A percentile compares a stretch with the other conserved stretches of the same genome.
phyloP scores from a whole-genome alignment of 2,888 invertebrate genomes.

The Dioctria linearis region DNA sequence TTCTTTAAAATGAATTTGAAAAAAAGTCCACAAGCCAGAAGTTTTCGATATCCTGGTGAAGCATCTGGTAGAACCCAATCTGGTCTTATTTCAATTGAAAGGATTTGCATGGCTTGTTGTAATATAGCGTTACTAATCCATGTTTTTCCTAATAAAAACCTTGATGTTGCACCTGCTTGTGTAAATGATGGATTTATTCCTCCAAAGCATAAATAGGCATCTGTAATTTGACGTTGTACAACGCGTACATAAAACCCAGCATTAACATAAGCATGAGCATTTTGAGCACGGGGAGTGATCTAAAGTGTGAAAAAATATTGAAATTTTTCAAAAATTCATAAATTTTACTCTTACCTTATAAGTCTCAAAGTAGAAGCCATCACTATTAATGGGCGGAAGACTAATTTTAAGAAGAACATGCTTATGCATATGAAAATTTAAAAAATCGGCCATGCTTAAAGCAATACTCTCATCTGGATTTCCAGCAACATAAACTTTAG shows the following conservation, averaged over 20 bases:
- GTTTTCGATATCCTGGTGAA: constrained; percentile 77
- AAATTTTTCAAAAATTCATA: background rate
- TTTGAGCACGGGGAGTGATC: constrained; percentile 77
- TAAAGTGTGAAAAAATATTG: background rate
- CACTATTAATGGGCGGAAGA: constrained; percentile 68
- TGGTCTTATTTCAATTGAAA: constrained; percentile 77
- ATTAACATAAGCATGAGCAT: constrained; percentile 81
- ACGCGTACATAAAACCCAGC: constrained; percentile 77
- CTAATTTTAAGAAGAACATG: constrained; percentile 76
- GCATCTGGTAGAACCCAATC: constrained; percentile 77
- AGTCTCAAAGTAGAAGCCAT: constrained; percentile 72
- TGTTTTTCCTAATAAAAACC: constrained; percentile 70
- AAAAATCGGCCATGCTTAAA: constrained; percentile 70
- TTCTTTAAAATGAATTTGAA: constrained; percentile 78
- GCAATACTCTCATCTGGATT: background rate
- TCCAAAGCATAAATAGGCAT: constrained; percentile 75
- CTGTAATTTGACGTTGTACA: constrained; percentile 66
- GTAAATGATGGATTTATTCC: constrained; percentile 73
- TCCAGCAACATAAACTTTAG: constrained; percentile 68
- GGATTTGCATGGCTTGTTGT: constrained; percentile 71
- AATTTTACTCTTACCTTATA: constrained; percentile 61
- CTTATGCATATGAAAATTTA: constrained; percentile 75
- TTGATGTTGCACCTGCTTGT: constrained; percentile 73
- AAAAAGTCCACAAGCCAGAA: constrained; percentile 79
- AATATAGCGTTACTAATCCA: constrained; percentile 71